Evolutionary conservation across 2,797 vertebrate genomes (phyloP).

Genomic region (Urocyon cinereoargenteus): DNA sequence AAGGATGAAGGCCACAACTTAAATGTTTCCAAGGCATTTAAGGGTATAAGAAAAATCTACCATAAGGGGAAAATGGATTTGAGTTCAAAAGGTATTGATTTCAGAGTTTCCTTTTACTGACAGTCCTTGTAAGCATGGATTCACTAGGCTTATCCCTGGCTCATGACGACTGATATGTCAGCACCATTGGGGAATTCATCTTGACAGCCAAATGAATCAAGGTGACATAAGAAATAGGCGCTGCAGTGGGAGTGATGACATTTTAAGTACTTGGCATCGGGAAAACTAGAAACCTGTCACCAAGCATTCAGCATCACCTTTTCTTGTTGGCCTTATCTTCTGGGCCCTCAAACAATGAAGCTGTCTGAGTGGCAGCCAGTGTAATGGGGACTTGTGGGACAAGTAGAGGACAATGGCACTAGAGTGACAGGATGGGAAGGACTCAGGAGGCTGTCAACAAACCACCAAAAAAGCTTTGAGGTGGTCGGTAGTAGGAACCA

Average conservation of each 20-base stretch:
- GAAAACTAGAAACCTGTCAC: constrained; percentile 73
- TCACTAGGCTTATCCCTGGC: constrained; percentile 68
- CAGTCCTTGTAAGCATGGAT: constrained; percentile 24
- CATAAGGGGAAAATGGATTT: constrained; percentile 53
- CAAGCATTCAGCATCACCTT: constrained; percentile 58
- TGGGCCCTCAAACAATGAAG: constrained; percentile 36
- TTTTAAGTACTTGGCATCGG: constrained; percentile 68
- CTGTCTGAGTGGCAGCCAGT: background rate
- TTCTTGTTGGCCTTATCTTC: constrained; percentile 56
- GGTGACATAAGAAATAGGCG: constrained; percentile 72
- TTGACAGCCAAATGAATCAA: constrained; percentile 75
- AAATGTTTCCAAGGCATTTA: constrained; percentile 28
- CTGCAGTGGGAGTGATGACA: constrained; percentile 61
- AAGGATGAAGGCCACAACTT: constrained; percentile 23
- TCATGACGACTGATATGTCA: constrained; percentile 69
- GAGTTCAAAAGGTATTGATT: constrained; percentile 61
- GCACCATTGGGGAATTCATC: background rate
- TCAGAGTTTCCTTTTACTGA: constrained; percentile 46
- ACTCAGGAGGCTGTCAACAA: background rate
- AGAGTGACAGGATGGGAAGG: background rate
- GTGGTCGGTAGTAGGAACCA: background rate
- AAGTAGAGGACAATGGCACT: background rate
- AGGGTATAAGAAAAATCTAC: background rate
- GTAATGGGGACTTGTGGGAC: background rate
- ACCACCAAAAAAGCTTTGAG: background rate